Base-by-base conservation (phyloP, 2,797 vertebrate species). In the Takifugu ocellatus region DNA sequence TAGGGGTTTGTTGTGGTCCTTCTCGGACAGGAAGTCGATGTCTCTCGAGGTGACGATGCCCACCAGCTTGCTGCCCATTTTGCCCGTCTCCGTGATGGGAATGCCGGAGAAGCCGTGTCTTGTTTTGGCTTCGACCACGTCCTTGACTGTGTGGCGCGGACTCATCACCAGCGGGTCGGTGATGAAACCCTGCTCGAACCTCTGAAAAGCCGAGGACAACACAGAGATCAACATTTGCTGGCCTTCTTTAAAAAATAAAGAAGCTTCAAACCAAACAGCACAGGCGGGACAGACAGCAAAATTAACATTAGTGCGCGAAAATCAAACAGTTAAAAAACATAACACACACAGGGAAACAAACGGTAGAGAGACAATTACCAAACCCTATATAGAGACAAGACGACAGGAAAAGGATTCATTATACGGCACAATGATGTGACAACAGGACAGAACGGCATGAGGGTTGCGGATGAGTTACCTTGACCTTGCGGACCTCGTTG, bases 131-230 rank as follows among this genome's bases (percentile, higher is more conserved):
- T 96, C 93, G 3, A 94, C 85, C 45, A 97, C 94, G 0, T 97
- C 92, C 0, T 93, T 93, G 1, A 97, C 93, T 0, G 93, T 95
- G 77, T 96, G 93, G 0, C 68, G 84, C 0, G 94, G 93, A 63
- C 92, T 95, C 90, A 97, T 91, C 14, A 97, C 95, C 16, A 97
- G 90, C 0, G 95, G 95, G 80, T 96, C 95, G 0, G 94, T 96
- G 86, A 97, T 97, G 52, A 96, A 97, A 49, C 95, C 95, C 84
- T 97, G 95, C 61, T 97, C 94, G 74, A 96, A 97, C 75, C 94
- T 93, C 95, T 97, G 84, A 2, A 79, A 69, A 54, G 16, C 47
- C 51, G 47, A 70, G 10, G 53, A 21, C 1, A 21, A 17, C 16
- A 21, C 3, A 46, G 9, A 46, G 17, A 46, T 46, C 2, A 46